Percentiles rank a stretch among this genome's conserved stretches.
Evolutionary conservation across 2,888 invertebrate species (phyloP).

Genomic region (Pseudococcus longispinus): DNA sequence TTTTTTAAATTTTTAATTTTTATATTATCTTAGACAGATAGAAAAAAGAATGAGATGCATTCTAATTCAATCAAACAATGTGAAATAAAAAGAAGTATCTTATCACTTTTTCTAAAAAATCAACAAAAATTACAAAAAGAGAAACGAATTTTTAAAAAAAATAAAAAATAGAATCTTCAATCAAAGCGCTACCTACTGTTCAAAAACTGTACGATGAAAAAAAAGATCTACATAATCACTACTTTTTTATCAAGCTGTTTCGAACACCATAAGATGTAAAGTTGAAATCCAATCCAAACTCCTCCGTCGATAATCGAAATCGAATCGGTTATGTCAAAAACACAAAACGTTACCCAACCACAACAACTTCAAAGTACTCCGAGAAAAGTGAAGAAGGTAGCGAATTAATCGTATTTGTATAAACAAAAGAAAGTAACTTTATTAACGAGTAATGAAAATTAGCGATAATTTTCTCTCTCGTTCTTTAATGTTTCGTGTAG

Average conservation of each 20-base stretch:
- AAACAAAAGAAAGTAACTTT: conserved; percentile 3
- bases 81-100: too few species aligned
- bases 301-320: neutral
- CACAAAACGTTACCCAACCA: conserved; percentile 19
- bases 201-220: neutral
- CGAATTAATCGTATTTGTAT: conserved; percentile 11
- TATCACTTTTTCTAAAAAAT: too few species aligned
- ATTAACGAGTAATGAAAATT: conserved; percentile 6
- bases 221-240: neutral
- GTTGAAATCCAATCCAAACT: neutral
- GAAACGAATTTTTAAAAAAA: neutral
- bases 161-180: neutral
- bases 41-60: too few species aligned
- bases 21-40: too few species aligned
- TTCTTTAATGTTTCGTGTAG: neutral
- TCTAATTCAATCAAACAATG: too few species aligned
- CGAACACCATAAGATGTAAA: neutral
- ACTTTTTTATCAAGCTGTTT: neutral
- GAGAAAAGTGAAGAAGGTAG: neutral
- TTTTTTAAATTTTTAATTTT: too few species aligned
- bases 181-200: neutral
- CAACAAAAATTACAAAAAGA: too few species aligned
- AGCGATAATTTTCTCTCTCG: neutral
- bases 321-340: neutral
- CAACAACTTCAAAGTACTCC: neutral